Conservation (phyloP, 2,888 invertebrate genomes). For the Cactoblastis cactorum region DNA sequence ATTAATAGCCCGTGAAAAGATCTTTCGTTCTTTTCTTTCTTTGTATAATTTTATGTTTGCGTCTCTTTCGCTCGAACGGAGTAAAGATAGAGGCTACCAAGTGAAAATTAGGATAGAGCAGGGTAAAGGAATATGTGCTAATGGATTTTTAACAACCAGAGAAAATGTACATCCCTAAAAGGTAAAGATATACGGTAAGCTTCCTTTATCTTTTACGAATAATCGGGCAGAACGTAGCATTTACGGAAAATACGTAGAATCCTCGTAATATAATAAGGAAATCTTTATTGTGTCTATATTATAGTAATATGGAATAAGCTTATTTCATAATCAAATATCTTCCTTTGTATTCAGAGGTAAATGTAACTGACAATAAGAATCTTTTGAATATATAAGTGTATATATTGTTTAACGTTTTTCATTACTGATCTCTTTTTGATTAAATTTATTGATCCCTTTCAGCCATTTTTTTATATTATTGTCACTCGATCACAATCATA, state of each 20-base stretch:
- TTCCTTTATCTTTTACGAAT: not conserved
- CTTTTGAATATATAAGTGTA: too few species aligned
- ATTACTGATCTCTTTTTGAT: too few species aligned
- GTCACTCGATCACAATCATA: too few species aligned
- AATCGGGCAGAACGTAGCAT: not conserved
- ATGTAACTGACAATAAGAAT: too few species aligned
- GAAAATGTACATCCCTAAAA: conserved; percentile 10
- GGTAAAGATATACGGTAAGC: conserved; percentile 1
- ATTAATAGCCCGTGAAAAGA: too few species aligned
- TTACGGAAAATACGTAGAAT: not conserved
- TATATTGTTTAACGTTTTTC: too few species aligned
- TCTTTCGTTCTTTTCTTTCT: conserved; percentile 38
- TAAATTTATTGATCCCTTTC: too few species aligned
- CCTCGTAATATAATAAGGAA: not conserved
- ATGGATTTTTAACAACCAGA: conserved; percentile 26
- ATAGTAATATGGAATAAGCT: too few species aligned
- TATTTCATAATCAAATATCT: too few species aligned
- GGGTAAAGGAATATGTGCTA: conserved; percentile 22
- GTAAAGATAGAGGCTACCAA: conserved; percentile 12
- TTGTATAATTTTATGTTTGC: conserved; percentile 12
- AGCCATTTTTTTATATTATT: too few species aligned
- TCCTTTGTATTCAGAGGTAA: too few species aligned
- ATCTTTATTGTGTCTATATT: not conserved
- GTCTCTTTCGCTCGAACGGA: not conserved
- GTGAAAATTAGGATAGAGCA: conserved; percentile 18